phyloP scores from a whole-genome alignment of 92 coral and sea anemone species.

The Porites evermanni region DNA sequence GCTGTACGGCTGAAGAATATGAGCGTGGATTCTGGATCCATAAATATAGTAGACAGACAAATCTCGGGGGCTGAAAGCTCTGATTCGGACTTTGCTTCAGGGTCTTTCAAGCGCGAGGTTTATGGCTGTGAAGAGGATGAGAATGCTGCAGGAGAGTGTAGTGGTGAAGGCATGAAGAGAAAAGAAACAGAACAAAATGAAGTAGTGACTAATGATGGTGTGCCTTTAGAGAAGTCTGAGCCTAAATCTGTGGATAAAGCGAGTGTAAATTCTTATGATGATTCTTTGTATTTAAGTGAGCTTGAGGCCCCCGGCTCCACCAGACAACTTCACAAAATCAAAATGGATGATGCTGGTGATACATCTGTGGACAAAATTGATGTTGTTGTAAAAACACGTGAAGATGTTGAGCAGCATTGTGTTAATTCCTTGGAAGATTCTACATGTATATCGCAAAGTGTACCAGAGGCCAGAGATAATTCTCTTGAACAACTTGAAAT shows the following conservation, averaged over 20 bases:
- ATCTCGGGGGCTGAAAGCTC: constrained; percentile 47
- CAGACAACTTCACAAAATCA: background rate
- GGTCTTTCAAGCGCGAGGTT: constrained; percentile 32
- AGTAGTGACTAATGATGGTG: background rate
- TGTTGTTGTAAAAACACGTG: no score
- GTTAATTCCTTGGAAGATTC: no score
- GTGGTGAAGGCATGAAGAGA: background rate
- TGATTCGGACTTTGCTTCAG: background rate
- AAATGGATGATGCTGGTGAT: no score
- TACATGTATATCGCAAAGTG: background rate
- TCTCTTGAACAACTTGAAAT: background rate
- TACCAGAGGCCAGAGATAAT: no score
- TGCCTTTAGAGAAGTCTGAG: background rate
- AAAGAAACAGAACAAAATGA: background rate
- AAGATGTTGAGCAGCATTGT: no score
- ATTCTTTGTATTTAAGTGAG: background rate
- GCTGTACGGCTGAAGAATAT: background rate
- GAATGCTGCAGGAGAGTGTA: background rate
- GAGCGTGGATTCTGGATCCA: constrained; percentile 9
- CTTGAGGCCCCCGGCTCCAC: background rate
- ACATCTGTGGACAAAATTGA: no score
- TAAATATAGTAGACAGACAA: constrained; percentile 5
- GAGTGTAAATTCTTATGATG: background rate
- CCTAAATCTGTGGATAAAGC: background rate
- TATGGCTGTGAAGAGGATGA: constrained; percentile 46